phyloP scores from a whole-genome alignment of 2,888 invertebrate genomes.

The Himalopsyche kuldschensis region DNA sequence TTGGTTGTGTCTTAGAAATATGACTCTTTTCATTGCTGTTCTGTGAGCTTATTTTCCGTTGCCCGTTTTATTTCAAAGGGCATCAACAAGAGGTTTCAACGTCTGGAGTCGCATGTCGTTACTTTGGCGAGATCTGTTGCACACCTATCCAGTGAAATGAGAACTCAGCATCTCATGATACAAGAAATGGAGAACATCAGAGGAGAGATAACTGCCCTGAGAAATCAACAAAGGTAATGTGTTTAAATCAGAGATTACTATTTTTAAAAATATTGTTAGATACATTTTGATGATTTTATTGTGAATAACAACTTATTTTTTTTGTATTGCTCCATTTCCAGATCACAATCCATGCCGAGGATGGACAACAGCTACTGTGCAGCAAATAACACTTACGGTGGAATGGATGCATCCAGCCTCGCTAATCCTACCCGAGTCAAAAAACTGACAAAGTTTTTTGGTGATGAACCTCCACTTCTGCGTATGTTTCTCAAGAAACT shows the following conservation, averaged over 20 bases:
- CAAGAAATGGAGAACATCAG: conserved; percentile 88
- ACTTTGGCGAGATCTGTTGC: conserved; percentile 88
- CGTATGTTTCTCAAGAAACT: conserved; percentile 86
- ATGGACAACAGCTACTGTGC: conserved; percentile 45
- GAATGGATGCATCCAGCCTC: conserved; percentile 66
- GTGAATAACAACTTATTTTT: not conserved
- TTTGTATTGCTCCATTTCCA: conserved; percentile 40
- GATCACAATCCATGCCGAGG: conserved; percentile 69
- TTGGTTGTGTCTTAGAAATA: too few species aligned
- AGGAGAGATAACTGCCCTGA: conserved; percentile 76
- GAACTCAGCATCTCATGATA: conserved; percentile 85
- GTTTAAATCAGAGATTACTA: not conserved
- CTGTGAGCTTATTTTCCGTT: too few species aligned
- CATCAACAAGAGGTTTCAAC: conserved; percentile 84
- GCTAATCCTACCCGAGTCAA: conserved; percentile 86
- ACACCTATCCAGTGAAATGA: conserved; percentile 88
- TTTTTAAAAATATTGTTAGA: too few species aligned
- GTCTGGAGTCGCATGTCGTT: conserved; percentile 88
- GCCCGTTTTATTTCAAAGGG: conserved; percentile 55
- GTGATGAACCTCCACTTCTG: conserved; percentile 88
- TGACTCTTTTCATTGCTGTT: too few species aligned
- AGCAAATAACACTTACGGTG: conserved; percentile 27
- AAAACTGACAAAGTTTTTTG: conserved; percentile 90
- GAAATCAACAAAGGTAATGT: conserved; percentile 64
- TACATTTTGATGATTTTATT: not conserved